phyloP scores from a whole-genome alignment of 2,113 vertebrate species.

The Alexandromys fortis region DNA sequence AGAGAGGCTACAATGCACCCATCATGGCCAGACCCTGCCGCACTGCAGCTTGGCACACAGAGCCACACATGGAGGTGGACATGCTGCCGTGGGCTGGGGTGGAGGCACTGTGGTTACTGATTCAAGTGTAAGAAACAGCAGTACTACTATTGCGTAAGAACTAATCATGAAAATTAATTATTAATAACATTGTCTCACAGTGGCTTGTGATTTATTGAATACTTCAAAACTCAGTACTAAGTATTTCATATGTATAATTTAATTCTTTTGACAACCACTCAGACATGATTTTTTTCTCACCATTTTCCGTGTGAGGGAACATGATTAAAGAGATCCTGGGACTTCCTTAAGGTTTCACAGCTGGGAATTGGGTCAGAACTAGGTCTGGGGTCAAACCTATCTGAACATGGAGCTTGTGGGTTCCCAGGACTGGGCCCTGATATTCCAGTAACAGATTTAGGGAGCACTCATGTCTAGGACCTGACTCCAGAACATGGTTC shows the following conservation, averaged over 20 bases:
- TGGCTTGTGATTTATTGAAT: slow-evolving; percentile 57
- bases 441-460: background rate
- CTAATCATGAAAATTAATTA: slow-evolving; percentile 57
- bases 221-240: background rate
- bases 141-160: background rate
- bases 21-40: background rate
- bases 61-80: background rate
- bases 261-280: slow-evolving; percentile 61
- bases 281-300: slow-evolving; percentile 40
- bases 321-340: background rate
- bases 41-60: background rate
- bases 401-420: background rate
- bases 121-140: background rate
- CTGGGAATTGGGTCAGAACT: background rate
- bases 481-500: background rate
- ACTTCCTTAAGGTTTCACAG: slow-evolving; percentile 8
- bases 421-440: background rate
- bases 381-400: background rate
- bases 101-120: background rate
- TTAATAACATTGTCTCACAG: slow-evolving; percentile 53
- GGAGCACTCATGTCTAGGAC: background rate
- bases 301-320: slow-evolving; percentile 52
- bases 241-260: slow-evolving; percentile 59
- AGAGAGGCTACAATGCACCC: background rate
- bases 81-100: background rate